These are phyloP conservation scores for Athalia cordata DNA, from an alignment of 2,888 invertebrate species.

Conservation along the genomic window DNA sequence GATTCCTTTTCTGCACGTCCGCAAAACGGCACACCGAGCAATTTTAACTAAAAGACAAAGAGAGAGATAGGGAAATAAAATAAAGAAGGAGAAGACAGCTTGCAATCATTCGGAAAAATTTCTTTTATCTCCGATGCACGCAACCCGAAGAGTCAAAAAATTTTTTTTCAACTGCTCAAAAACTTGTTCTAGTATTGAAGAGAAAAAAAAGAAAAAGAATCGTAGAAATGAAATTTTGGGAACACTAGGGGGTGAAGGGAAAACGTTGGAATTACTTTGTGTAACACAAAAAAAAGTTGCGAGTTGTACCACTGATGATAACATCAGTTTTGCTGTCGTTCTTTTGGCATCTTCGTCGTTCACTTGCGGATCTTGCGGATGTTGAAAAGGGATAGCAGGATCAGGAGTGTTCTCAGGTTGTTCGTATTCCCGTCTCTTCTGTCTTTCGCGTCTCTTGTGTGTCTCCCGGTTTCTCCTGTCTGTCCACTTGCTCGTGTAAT, in stretches of 20 bases:
- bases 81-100: too few relatives aligned
- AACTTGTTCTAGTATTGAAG: too few relatives aligned
- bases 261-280: slow-evolving; percentile 53
- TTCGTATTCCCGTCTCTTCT: slow-evolving; percentile 37
- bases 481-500: slow-evolving; percentile 69
- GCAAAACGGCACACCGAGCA: not conserved
- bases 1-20: not conserved
- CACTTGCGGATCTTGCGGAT: slow-evolving; percentile 4
- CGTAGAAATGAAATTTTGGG: not conserved
- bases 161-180: too few relatives aligned
- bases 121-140: too few relatives aligned
- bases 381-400: slow-evolving; percentile 20
- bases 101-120: too few relatives aligned
- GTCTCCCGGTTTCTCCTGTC: slow-evolving; percentile 49
- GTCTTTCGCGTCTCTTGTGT: slow-evolving; percentile 50
- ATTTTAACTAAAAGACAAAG: too few relatives aligned
- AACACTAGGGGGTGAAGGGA: slow-evolving; percentile 2
- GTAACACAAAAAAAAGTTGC: slow-evolving; percentile 51
- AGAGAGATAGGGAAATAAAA: too few relatives aligned
- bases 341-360: slow-evolving; percentile 20
- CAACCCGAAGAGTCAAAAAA: too few relatives aligned
- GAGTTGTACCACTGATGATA: slow-evolving; percentile 64
- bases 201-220: not conserved
- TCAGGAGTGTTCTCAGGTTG: slow-evolving; percentile 47
- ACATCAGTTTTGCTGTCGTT: slow-evolving; percentile 64